Base-by-base conservation (phyloP, 2,888 invertebrate species). In the Scaptomyza parva region DNA sequence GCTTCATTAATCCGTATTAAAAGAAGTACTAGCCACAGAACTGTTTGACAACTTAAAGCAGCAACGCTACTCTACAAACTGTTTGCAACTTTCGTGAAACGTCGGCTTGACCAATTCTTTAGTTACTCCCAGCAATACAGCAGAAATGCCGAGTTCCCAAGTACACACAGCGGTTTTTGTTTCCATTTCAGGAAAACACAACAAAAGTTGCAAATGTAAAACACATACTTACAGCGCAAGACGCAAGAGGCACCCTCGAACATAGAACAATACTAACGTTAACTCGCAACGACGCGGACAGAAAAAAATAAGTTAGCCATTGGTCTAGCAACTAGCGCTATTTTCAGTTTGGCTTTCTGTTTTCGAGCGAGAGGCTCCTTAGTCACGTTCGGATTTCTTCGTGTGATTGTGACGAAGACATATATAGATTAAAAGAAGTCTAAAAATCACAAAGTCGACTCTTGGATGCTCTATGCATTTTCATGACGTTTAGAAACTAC, bases 151-250 rank as follows among this genome's bases (percentile, higher is more conserved):
- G 59, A 64, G 40, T 58, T 57, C 60, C 28, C 40, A 52, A 24
- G 22, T 51, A 30, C 30, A 33, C 22, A 50, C 37, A 50, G 26
- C 18, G 39, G 52, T 50, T 40, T 65, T 40, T 45, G 69, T 72
- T 81, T 84, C 78, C 81, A 72, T 81, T 74, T 67, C 64, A 71
- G 58, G 66, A 73, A 73, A 64, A 77, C 63, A 63, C 66, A 70
- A 61, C 68, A 48, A 80, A 60, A 76, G 68, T 75, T 84, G 78
- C 81, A 86, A 86, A 84, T 72, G 86, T 81, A 75, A 83, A 78
- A 73, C 24, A 48, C 40, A 55, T 12, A 63, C 51, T 33, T 24
- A 20, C 33, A 45, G 12, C 20, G 14, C 33, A 33, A 39, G 14
- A 35, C 14, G 18, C 33, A 55, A 40, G 26, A 53, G 52, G 28